A percentile compares a stretch with the other conserved stretches of the same genome.
phyloP scores from a whole-genome alignment of 2,797 vertebrate species.

The Bradypodion ventrale region DNA sequence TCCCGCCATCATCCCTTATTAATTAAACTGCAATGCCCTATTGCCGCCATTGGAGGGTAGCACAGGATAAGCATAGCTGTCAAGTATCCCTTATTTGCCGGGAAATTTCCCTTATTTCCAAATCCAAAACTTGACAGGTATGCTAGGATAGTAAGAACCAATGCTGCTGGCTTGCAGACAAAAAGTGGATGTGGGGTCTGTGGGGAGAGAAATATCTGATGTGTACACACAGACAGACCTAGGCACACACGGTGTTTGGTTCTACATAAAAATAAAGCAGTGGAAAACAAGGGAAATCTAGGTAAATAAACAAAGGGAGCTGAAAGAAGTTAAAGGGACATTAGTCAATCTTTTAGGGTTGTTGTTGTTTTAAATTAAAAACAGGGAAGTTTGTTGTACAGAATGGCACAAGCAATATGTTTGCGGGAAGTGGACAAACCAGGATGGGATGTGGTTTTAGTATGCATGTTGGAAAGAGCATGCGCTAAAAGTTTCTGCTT shows the following conservation, averaged over 20 bases:
- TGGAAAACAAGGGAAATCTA: not conserved
- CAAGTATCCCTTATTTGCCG: no score
- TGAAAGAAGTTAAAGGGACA: not conserved
- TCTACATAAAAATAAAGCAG: not conserved
- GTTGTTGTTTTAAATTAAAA: not conserved
- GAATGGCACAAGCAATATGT: not conserved
- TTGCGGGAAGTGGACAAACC: not conserved
- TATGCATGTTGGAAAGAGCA: not conserved
- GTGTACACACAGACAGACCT: not conserved
- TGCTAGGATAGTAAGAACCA: not conserved
- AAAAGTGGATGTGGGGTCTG: not conserved
- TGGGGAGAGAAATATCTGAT: not conserved
- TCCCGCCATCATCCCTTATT: no score
- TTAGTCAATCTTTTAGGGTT: not conserved
- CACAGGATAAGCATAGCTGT: no score
- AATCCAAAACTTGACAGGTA: no score
- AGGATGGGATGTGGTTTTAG: not conserved
- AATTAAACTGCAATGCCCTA: no score
- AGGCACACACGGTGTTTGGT: not conserved
- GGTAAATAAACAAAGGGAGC: not conserved
- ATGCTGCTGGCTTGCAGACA: not conserved
- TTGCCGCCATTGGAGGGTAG: no score
- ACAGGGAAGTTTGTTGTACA: not conserved
- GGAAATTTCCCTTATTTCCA: no score
- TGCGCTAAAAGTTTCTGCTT: not conserved